Base-by-base conservation (phyloP, 1,140 invertebrate species). In the Whitmania pigra region DNA sequence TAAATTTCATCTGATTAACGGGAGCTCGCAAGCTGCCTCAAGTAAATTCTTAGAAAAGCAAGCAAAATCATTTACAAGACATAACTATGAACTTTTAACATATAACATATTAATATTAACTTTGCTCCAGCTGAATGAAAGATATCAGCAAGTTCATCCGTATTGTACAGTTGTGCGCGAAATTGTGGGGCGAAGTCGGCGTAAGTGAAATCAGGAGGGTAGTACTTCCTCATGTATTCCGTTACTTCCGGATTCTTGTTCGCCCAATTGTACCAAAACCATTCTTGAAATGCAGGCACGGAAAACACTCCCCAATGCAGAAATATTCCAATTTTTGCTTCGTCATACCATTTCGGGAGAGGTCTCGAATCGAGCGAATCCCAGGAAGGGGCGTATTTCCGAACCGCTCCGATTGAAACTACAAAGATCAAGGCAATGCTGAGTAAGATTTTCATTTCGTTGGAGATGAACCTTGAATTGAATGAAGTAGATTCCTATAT, bases 151-250 rank as follows among this genome's bases (percentile, higher is more conserved):
- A 90, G 93, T 75, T 87, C 77, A 2, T 86, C 83, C 2, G 90
- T 86, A 80, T 92, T 86, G 77, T 89, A 93, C 77, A 92, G 90
- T 82, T 92, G 88, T 5, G 88, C 88, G 27, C 87, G 91, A 75
- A 93, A 92, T 71, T 89, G 86, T 57, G 82, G 83, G 0, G 87
- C 92, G 82, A 94, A 94, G 70, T 93, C 89, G 78, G 91, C 90
- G 83, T 94, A 94, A 1, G 88, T 87, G 76, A 90, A 92, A 70
- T 85, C 85, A n/a, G 89, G 89, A 54, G 86, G 86, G 78, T 89
- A 93, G 76, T 89, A 89, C 63, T 87, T 83, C 66, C 85, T 81
- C 88, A 93, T 91, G 63, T 79, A 85, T 20, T 81, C 72, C 67
- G 22, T 22, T 27, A 40, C 29, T 27, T 49, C 17, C 0, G 43